phyloP scores from a whole-genome alignment of 1,140 invertebrate genomes.

The Drosophila nikananu region DNA sequence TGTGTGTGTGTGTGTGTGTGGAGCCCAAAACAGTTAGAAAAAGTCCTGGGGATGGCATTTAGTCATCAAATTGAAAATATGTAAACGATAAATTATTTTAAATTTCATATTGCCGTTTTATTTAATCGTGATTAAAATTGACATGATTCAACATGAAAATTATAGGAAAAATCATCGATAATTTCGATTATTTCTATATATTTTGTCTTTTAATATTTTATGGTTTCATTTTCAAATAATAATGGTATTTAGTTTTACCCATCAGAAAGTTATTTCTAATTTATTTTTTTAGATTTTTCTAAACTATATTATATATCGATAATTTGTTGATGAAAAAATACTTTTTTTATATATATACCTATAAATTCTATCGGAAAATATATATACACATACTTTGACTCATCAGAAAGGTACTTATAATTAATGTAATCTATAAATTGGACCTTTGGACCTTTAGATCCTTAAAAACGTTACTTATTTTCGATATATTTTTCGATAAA shows the following conservation, averaged over 20 bases:
- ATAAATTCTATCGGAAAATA: no score
- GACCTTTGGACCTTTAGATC: no score
- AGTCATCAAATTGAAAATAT: not conserved
- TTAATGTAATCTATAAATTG: no score
- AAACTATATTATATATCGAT: not conserved
- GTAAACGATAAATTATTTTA: not conserved
- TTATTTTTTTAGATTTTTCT: not conserved
- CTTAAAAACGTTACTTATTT: no score
- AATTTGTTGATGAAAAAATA: not conserved
- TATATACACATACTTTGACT: no score
- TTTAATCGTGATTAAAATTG: not conserved
- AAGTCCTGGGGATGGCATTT: constrained; percentile 2
- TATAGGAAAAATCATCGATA: not conserved
- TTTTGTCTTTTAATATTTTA: not conserved
- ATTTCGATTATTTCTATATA: not conserved
- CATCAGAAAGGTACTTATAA: no score
- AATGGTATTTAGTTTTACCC: not conserved
- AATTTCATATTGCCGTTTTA: not conserved
- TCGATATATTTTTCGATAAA: not conserved
- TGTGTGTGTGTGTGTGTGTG: not conserved
- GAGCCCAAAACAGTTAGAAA: constrained; percentile 16
- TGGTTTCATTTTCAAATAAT: not conserved
- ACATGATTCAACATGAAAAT: not conserved
- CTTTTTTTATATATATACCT: not conserved
- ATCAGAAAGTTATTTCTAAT: not conserved